These are phyloP conservation scores for Falco concolor DNA, from an alignment of 2,797 vertebrate species.

Conservation along the genomic window DNA sequence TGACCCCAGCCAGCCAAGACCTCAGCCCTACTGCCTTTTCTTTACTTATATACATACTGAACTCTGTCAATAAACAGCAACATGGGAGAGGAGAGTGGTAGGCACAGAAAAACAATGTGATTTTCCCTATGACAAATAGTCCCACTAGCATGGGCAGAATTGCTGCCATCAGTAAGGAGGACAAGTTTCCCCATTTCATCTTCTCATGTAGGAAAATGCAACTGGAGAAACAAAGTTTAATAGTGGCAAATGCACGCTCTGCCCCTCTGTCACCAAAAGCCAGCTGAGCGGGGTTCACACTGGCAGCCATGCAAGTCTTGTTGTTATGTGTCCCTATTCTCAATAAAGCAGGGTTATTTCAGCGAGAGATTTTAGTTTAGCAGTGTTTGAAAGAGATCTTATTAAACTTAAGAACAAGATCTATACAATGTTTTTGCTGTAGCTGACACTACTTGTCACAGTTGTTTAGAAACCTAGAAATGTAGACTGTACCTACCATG, in stretches of 20 bases:
- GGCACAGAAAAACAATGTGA: not conserved
- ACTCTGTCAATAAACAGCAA: not conserved
- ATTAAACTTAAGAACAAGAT: not conserved
- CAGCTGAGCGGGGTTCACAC: not conserved
- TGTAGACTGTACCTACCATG: not conserved
- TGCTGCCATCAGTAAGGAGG: not conserved
- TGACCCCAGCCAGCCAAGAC: not conserved
- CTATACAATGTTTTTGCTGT: not conserved
- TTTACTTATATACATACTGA: not conserved
- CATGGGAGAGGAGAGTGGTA: not conserved
- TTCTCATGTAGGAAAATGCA: not conserved
- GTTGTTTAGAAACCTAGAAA: not conserved
- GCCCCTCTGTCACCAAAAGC: not conserved
- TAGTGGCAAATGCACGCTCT: not conserved
- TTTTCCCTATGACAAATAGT: not conserved
- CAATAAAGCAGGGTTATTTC: not conserved
- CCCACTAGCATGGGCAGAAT: accelerated
- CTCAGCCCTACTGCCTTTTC: not conserved
- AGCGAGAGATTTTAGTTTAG: not conserved
- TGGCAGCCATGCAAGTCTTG: not conserved
- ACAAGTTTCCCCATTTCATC: not conserved
- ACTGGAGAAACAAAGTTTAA: not conserved
- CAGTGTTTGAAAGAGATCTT: not conserved
- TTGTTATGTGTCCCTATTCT: not conserved
- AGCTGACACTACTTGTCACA: not conserved